Base-by-base conservation (phyloP, 2,888 invertebrate species). In the Oconnorella tubifera region DNA sequence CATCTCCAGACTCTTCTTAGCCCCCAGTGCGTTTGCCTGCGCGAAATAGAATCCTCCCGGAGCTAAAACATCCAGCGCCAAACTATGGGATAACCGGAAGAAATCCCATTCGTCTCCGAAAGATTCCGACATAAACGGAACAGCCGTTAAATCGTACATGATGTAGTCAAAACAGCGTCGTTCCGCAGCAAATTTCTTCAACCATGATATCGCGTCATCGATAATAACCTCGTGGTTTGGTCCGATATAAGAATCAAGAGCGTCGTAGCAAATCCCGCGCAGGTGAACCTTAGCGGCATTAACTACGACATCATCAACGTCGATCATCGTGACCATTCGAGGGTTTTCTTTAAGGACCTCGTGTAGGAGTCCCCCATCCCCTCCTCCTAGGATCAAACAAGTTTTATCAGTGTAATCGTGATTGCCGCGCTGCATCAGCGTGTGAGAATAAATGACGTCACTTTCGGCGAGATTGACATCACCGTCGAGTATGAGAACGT, bases 131-230 rank as follows among this genome's bases (percentile, higher is more conserved):
- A 53, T 48, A 10, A 95, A 90, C 14, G 94, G 93, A 72, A 94
- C 91, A 79, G 95, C 95, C 0, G 95, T 95, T 69, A 96, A 85
- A 82, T 96, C 95, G 1, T 92, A 94, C 78, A 96, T 93, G 33
- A 95, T 89, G 77, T 89, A 93, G 84, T 95, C 95, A 75, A 94
- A 93, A 76, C 88, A 89, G 73, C 87, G 87, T n/a, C 89, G 89
- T 10, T 74, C 71, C 25, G 68, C 66, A 19, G 89, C 88, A 81
- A 89, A 91, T 70, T 90, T 88, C 53, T 86, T 86, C 70, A 96
- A 85, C 28, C 59, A 40, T 23, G 59, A 53, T 0, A 64, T 10
- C 4, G 67, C 67, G 2, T 70, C 88, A 73, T 89, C 86, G 82
- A 93, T 88, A 73, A 89, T 86, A 82, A 92, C 56, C 67, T 71